Base-by-base conservation (phyloP, 2,888 invertebrate species). In the Epinotia demarniana region DNA sequence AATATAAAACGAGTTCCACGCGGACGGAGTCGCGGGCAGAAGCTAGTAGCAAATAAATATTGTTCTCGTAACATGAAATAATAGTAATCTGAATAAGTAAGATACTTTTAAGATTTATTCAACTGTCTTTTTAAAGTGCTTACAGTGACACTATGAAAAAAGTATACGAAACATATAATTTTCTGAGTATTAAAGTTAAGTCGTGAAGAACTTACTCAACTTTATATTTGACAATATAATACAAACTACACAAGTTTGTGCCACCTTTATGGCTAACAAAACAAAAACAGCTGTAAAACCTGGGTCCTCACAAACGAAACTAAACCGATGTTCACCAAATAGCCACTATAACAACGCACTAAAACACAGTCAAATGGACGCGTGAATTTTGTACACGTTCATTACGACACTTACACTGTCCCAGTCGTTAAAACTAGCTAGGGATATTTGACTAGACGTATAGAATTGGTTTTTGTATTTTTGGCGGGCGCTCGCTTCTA, bases 271-370 rank as follows among this genome's bases (percentile, higher is more conserved):
- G 19, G 18, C 39, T 63, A 46, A 63, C 63, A 63, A 63, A 63
- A 46, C 19, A 63, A 63, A 55, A 60, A 63, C 63, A 43, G 63
- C 43, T 63, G 19, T 43, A 63, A 63, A 63, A 43, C 5, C 39
- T 19, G 19, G 8, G 33, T 39, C 61, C n/a, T 39, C 39, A 49
- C 49, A 12, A 43, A 43, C 19, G 19, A 43, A 43, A 43, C 63
- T 19, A 63, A 63, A 63, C 63, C 60, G 12, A 60, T 19, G 19
- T 19, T 46, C 63, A 46, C 13, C 4, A 46, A 61, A 61, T 61
- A 61, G 18, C 39, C 33, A 39, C 61, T 8, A 55, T 8, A n/a
- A 43, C 4, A 46, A 13, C 11, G 19, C 39, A 63, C 19, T 63
- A 63, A 62, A 63, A 46, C 19, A 63, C 43, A 19, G 12, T 63